A percentile compares a stretch with the other conserved stretches of the same genome.
Evolutionary conservation across 2,113 vertebrate species (phyloP).

Genomic region (Sylvietta virens): DNA sequence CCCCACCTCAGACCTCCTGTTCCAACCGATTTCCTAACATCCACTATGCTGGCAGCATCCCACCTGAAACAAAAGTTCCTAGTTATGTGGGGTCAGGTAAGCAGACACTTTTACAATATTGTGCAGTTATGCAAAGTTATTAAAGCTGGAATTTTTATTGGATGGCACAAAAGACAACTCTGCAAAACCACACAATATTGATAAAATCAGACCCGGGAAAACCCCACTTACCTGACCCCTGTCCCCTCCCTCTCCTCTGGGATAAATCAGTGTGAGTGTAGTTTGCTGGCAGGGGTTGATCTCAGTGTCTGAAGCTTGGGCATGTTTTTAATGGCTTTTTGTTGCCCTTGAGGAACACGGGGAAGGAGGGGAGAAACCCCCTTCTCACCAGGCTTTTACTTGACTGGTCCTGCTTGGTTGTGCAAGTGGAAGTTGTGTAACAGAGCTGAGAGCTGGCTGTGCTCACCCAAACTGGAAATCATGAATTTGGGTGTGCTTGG

Average conservation of each 20-base stretch:
- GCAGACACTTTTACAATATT: constrained; percentile 1
- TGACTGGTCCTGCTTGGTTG: background rate
- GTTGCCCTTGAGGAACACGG: background rate
- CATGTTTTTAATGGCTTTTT: background rate
- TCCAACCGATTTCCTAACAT: background rate
- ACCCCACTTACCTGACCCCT: background rate
- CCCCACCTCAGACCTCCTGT: background rate
- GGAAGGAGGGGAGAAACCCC: background rate
- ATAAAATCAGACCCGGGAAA: background rate
- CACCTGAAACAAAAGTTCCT: background rate
- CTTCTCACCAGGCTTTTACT: background rate
- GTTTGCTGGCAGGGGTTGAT: background rate
- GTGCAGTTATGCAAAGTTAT: constrained; percentile 19
- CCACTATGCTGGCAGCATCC: background rate
- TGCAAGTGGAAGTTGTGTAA: background rate
- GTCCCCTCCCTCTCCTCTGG: background rate
- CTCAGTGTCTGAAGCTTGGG: background rate
- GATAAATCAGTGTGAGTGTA: background rate
- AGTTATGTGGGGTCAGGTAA: constrained; percentile 21
- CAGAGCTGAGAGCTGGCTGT: background rate
- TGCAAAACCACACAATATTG: constrained; percentile 45
- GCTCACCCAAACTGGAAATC: background rate
- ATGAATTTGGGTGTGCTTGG: background rate
- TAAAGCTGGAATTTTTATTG: background rate
- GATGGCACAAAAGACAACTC: background rate